Evolutionary conservation across 1,140 invertebrate genomes (phyloP), one percentile per base, ranked within the genome.

Genomic region (Megalopta genalis): DNA sequence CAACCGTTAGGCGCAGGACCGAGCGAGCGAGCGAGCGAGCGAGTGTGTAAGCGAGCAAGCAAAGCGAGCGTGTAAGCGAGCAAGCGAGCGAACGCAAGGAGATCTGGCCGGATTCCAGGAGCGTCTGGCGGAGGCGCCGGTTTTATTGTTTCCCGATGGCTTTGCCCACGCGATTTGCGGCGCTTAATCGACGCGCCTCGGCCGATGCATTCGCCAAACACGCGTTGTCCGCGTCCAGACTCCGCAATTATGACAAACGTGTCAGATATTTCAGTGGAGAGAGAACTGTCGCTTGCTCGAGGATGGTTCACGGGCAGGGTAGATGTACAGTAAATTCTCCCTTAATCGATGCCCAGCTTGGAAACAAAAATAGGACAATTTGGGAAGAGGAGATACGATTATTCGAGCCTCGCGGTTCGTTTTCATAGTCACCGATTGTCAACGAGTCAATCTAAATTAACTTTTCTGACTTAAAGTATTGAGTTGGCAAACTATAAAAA

Each of bases 41-140:
- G n/a, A 57, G 54, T 21, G 21, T n/a, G 21, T 7, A 7, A 57
- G 54, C 21, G 9, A 57, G 8, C 54, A 18, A 7, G 49, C 71
- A 67, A 18, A 7, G 49, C 71, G 66, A 9, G 25, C 25, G 37
- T 27, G 66, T 9, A 63, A 42, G 23, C 54, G 62, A 76, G 18
- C 42, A 62, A 75, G 25, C n/a, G 49, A 52, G 52, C 70, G 52
- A 37, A 32, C 75, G 82, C 74, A 73, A 84, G 64, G 83, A 84
- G 80, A 83, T 87, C 83, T 87, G 86, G 85, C 71, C 76, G 77
- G 85, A 87, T 87, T 87, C 86, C 86, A 85, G 83, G 42, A 87
- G 85, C 82, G 85, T 80, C 76, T 85, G 82, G 63, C 67, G 60
- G 80, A 87, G 85, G 85, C 83, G 85, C 80, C 83, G 80, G 74